Base-by-base conservation (phyloP, 2,888 invertebrate genomes). In the Pachliopta kotzebuea region DNA sequence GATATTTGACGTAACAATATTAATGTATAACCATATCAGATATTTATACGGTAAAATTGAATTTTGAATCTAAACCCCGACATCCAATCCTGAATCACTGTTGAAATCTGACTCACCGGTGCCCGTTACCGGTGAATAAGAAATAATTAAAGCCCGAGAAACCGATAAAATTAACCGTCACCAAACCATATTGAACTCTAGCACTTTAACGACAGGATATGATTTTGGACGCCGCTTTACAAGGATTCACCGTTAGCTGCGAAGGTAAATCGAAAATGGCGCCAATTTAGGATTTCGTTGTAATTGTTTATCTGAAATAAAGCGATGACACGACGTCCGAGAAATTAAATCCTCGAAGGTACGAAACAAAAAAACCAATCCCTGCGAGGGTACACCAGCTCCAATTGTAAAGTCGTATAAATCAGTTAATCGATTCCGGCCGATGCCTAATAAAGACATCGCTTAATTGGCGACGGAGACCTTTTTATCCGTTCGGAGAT, bases 71-170 rank as follows among this genome's bases (percentile, higher is more conserved):
- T 68, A 67, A 70, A 60, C 62, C 58, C 57, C 58, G 17, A 23
- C 21, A 64, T 50, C 45, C n/a, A 58, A 66, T 70, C 68, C 68
- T 66, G 71, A 71, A 66, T 77, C 80, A 77, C 69, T 76, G 73
- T 70, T 68, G 70, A 71, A 64, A 61, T 63, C 77, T 88, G 86
- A 90, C 75, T 88, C 90, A 90, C 73, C 74, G 69, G 71, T 72
- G 76, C 71, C 88, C 85, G 88, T 87, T 89, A 88, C 81, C 79
- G 75, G 79, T 88, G 88, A 90, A 79, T 87, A 88, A 89, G 82
- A 86, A 88, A 84, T 88, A 89, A 90, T 90, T 90, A 89, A 88
- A 83, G 37, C 74, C 72, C 70, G 72, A 77, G 70, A 77, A 82
- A 79, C 76, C 79, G 79, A 77, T 87, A 79, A 80, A 74, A 71